Evolutionary conservation across 2,888 invertebrate genomes (phyloP).

Genomic region (Agrochola litura): DNA sequence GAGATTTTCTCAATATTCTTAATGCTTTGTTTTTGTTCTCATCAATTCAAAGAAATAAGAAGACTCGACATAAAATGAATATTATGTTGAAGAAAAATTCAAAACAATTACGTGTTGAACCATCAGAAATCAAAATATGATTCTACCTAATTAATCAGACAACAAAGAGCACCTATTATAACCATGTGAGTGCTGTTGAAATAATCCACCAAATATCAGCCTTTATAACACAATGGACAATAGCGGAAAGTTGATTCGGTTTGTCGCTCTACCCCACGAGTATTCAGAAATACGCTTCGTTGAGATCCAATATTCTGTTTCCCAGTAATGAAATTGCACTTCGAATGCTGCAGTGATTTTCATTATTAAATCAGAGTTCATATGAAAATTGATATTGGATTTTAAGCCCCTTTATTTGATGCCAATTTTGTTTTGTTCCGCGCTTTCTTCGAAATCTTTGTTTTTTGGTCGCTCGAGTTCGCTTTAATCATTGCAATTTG

Average conservation of each 20-base stretch:
- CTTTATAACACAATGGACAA: slow-evolving; percentile 52
- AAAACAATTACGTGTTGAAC: background rate
- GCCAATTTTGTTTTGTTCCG: slow-evolving; percentile 49
- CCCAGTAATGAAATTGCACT: slow-evolving; percentile 87
- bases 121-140: slow-evolving; percentile 16
- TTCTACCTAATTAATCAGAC: slow-evolving; percentile 24
- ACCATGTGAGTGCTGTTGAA: slow-evolving; percentile 29
- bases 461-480: slow-evolving; percentile 25
- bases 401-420: slow-evolving; percentile 63
- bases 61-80: background rate
- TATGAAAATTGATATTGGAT: slow-evolving; percentile 72
- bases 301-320: slow-evolving; percentile 84
- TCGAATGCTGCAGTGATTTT: slow-evolving; percentile 86
- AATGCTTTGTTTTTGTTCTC: background rate
- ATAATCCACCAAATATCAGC: slow-evolving; percentile 44
- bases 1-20: background rate
- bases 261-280: slow-evolving; percentile 80
- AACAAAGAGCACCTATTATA: slow-evolving; percentile 22
- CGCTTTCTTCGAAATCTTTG: slow-evolving; percentile 41
- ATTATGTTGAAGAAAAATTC: background rate
- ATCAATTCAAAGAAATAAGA: background rate
- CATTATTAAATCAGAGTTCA: slow-evolving; percentile 85
- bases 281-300: slow-evolving; percentile 79
- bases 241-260: slow-evolving; percentile 81
- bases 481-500: slow-evolving; percentile 37